A percentile compares a stretch with the other conserved stretches of the same genome.
phyloP scores from a whole-genome alignment of 2,113 vertebrate species.

The Lipophrys pholis region DNA sequence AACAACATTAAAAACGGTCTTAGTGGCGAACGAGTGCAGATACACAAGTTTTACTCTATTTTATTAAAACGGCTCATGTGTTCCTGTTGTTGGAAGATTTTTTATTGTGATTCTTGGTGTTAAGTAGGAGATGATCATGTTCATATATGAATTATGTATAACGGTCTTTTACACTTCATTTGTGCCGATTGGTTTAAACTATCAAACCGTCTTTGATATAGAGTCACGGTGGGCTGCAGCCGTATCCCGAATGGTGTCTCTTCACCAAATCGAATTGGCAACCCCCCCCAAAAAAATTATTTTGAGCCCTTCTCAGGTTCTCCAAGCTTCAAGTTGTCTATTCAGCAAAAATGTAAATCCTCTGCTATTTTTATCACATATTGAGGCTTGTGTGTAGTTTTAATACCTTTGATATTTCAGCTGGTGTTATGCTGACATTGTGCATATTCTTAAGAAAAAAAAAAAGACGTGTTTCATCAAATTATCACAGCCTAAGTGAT shows the following conservation, averaged over 20 bases:
- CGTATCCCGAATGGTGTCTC: too few species aligned
- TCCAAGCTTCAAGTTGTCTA: not conserved
- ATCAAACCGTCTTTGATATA: too few species aligned
- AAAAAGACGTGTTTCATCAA: not conserved
- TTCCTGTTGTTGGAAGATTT: too few species aligned
- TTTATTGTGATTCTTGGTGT: too few species aligned
- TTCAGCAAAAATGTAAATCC: not conserved
- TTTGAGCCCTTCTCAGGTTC: not conserved
- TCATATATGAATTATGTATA: too few species aligned
- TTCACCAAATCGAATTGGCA: too few species aligned
- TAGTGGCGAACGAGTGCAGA: not conserved
- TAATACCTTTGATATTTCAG: slow-evolving; percentile 15
- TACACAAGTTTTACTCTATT: not conserved
- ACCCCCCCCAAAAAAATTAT: not conserved
- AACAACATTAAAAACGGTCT: not conserved
- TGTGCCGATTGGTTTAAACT: too few species aligned
- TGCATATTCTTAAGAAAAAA: not conserved
- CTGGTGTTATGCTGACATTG: slow-evolving; percentile 6
- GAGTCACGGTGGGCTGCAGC: too few species aligned
- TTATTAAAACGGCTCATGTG: not conserved
- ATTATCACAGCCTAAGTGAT: slow-evolving; percentile 18
- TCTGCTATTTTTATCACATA: not conserved
- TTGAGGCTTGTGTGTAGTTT: not conserved
- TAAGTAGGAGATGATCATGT: too few species aligned
- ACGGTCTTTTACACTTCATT: too few species aligned